These are phyloP conservation scores for Mamestra configurata DNA, from an alignment of 1,140 invertebrate genomes.

Conservation along the genomic window DNA sequence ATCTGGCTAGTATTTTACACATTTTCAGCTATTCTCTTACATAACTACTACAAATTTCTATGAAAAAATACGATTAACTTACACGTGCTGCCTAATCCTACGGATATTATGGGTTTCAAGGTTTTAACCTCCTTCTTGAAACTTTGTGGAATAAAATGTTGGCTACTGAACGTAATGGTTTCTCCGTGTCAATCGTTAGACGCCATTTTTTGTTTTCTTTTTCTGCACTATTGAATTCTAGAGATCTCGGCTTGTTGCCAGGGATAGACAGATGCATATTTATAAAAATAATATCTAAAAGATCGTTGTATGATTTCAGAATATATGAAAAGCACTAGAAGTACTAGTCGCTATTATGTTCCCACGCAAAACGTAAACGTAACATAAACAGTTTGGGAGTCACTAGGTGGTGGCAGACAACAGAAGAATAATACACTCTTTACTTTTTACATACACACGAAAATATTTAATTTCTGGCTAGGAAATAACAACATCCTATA, in stretches of 20 bases:
- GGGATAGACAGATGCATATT: conserved; percentile 33
- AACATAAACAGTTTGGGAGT: conserved; percentile 26
- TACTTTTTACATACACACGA: background rate
- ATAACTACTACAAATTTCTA: background rate
- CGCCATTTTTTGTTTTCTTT: conserved; percentile 20
- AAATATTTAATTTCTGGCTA: background rate
- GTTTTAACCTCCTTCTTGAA: background rate
- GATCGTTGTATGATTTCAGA: background rate
- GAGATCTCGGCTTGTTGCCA: conserved; percentile 42
- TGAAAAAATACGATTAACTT: background rate
- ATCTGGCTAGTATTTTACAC: background rate
- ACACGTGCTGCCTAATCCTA: background rate
- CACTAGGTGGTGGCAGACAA: conserved; percentile 5
- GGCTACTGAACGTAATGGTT: conserved; percentile 10
- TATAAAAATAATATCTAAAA: conserved; percentile 11
- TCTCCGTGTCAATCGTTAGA: conserved; percentile 30
- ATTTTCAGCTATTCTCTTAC: no score
- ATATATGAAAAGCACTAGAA: conserved; percentile 4
- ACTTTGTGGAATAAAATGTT: conserved; percentile 1
- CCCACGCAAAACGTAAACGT: conserved; percentile 29
- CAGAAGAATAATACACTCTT: background rate
- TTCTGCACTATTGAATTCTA: conserved; percentile 1
- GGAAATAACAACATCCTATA: background rate
- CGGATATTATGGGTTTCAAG: background rate
- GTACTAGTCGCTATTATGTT: conserved; percentile 16